Conservation (phyloP, 1,140 invertebrate species). For the Cotesia vestalis region DNA sequence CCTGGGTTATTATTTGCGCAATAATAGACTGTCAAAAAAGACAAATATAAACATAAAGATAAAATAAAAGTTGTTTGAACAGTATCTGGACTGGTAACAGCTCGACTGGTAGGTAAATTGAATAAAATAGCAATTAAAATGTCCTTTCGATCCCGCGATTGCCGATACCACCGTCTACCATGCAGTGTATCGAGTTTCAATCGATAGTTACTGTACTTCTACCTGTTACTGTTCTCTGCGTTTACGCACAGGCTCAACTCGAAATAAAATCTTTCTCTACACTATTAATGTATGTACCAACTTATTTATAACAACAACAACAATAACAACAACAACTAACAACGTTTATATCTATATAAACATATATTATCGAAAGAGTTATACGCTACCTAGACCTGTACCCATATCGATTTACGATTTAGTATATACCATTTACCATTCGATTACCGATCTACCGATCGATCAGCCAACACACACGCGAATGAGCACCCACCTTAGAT, state of each 20-base stretch:
- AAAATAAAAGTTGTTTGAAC: slow-evolving; percentile 22
- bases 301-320: not conserved
- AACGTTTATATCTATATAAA: slow-evolving; percentile 2
- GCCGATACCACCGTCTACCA: not conserved
- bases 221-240: not conserved
- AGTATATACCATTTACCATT: not conserved
- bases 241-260: not conserved
- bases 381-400: not conserved
- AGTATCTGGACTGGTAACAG: not conserved
- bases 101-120: slow-evolving; percentile 3
- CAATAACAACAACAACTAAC: too few species aligned
- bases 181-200: slow-evolving; percentile 19
- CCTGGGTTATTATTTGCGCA: not conserved
- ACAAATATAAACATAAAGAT: slow-evolving; percentile 16
- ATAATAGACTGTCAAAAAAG: not conserved
- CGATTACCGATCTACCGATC: slow-evolving; percentile 6
- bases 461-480: slow-evolving; percentile 14
- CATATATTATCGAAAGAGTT: not conserved
- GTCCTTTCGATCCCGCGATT: slow-evolving; percentile 25
- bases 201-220: not conserved
- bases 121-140: slow-evolving; percentile 32
- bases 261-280: not conserved
- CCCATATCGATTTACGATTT: not conserved
- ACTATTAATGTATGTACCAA: not conserved
- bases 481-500: not conserved